Conservation (phyloP, 2,888 invertebrate genomes). For the Falcaria lacertinaria region DNA sequence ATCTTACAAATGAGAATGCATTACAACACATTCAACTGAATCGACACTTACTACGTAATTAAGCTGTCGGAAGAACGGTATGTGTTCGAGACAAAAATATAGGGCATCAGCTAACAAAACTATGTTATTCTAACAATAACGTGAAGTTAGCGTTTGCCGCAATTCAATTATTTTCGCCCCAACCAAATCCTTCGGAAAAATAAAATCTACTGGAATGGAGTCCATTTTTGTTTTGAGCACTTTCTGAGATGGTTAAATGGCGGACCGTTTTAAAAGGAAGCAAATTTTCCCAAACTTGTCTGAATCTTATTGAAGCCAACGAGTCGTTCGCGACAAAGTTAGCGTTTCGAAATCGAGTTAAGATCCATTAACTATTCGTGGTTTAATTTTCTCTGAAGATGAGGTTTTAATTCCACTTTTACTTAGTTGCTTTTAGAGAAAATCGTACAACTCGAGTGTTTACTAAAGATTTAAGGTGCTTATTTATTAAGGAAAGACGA, state of each 20-base stretch:
- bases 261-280: slow-evolving; percentile 49
- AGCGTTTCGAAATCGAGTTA: slow-evolving; percentile 67
- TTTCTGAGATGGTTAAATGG: slow-evolving; percentile 39
- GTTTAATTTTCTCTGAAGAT: slow-evolving; percentile 64
- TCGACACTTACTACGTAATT: no score
- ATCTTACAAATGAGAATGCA: no score
- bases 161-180: background rate
- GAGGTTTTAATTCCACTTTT: slow-evolving; percentile 62
- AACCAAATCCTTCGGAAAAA: slow-evolving; percentile 18
- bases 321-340: slow-evolving; percentile 62
- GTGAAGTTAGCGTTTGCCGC: background rate
- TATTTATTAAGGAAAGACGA: slow-evolving; percentile 24
- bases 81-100: no score
- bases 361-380: slow-evolving; percentile 71
- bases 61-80: no score
- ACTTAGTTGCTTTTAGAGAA: slow-evolving; percentile 39
- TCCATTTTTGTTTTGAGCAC: slow-evolving; percentile 33
- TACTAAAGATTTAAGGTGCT: slow-evolving; percentile 39
- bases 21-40: no score
- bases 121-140: background rate
- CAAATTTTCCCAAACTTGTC: slow-evolving; percentile 59
- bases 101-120: no score
- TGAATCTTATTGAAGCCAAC: slow-evolving; percentile 64
- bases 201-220: slow-evolving; percentile 23
- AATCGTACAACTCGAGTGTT: slow-evolving; percentile 33